Evolutionary conservation across 2,888 invertebrate species (phyloP), one percentile per base, ranked within the genome.

Genomic region (Phengaris arion): DNA sequence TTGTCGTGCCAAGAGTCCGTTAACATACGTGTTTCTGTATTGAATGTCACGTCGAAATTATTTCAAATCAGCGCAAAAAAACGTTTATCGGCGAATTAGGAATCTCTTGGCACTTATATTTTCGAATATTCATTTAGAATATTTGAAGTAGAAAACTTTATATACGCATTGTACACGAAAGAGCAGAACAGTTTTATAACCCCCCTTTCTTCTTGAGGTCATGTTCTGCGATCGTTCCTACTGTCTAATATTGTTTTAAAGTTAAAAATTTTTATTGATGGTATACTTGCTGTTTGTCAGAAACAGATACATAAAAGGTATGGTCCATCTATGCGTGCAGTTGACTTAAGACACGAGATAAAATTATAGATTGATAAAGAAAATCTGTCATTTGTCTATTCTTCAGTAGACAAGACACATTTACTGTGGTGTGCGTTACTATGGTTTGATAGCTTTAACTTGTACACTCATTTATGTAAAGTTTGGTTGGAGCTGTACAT

Each of bases 401-500:
- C 48, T 48, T 48, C 48, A 48, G 48, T 48, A 48, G 48, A 48
- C 48, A 6, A 48, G 35, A 48, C 48, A 15, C n/a, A 57, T 57
- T 6, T 57, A 22, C 22, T 22, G 59, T 59, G 5, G 10, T 48
- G 48, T 2, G 7, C 57, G 57, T 22, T 59, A 15, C 7, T 57
- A 59, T 22, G 59, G 22, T 59, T 59, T 59, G 22, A 22, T 59
- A 59, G 59, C 59, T 59, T 59, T 59, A 59, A 59, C 15, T 59
- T 59, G 22, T 22, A 22, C 10, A 22, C 10, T 15, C 5, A n/a
- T 57, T 57, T 22, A 22, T 22, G 22, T 59, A 22, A 59, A 10
- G 22, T 59, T 59, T 59, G 59, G 15, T 59, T 5, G 59, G 59
- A 48, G 48, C 48, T 48, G 6, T 48, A 48, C 46, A 6, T 46